Evolutionary conservation across 2,113 vertebrate genomes (phyloP).

Genomic region (Athene cunicularia): DNA sequence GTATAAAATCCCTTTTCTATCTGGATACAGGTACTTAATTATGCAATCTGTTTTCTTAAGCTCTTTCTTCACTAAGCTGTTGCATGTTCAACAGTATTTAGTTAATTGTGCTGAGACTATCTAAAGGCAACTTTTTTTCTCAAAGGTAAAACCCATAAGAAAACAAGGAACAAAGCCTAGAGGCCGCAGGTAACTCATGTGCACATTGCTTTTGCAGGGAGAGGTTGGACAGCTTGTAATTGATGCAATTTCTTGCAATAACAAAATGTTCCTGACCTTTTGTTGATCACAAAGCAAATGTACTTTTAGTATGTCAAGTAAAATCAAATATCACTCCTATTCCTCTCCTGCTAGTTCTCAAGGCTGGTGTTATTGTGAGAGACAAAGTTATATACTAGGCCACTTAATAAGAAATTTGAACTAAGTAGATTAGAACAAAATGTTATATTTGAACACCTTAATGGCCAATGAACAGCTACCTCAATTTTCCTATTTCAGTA

Average conservation of each 20-base stretch:
- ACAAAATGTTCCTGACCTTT: slow-evolving; percentile 53
- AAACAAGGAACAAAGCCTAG: not conserved
- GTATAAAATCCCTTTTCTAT: not conserved
- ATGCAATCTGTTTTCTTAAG: not conserved
- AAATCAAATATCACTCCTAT: slow-evolving; percentile 21
- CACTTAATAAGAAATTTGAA: slow-evolving; percentile 35
- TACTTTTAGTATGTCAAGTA: slow-evolving; percentile 54
- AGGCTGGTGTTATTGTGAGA: not conserved
- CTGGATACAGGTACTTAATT: not conserved
- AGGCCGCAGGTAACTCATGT: not conserved
- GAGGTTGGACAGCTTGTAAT: slow-evolving; percentile 25
- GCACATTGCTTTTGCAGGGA: not conserved
- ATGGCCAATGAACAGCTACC: not conserved
- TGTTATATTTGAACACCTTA: not conserved
- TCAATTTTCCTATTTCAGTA: not conserved
- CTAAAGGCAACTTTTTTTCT: not conserved
- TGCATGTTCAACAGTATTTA: not conserved
- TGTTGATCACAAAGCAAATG: slow-evolving; percentile 48
- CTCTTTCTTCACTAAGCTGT: not conserved
- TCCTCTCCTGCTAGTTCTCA: slow-evolving; percentile 10
- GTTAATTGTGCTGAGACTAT: not conserved
- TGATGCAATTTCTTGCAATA: slow-evolving; percentile 63
- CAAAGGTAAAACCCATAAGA: not conserved
- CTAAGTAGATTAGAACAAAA: not conserved
- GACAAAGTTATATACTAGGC: not conserved